Conservation (phyloP, 2,113 vertebrate genomes). For the Lamprologus sp. region DNA sequence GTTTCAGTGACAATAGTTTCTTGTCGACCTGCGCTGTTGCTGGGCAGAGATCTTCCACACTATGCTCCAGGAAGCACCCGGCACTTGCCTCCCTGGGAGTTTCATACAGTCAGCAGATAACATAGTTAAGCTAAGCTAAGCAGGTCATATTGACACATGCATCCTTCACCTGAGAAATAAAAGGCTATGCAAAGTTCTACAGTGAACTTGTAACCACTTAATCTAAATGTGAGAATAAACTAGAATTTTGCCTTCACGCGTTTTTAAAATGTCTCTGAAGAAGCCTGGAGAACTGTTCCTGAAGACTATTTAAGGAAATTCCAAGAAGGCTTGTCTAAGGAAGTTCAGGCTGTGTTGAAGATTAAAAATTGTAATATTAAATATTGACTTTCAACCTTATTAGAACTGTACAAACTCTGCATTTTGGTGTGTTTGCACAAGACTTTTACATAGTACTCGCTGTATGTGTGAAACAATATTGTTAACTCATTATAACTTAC, state of each 20-base stretch:
- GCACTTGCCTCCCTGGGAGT: background rate
- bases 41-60: background rate
- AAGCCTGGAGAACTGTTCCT: background rate
- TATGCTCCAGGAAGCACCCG: background rate
- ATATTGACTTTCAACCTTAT: background rate
- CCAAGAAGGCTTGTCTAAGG: accelerated
- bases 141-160: background rate
- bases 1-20: background rate
- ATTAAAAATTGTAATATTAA: background rate
- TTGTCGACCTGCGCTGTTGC: background rate
- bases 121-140: accelerated
- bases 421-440: background rate
- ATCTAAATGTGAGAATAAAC: background rate
- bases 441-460: background rate
- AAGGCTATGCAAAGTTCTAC: background rate
- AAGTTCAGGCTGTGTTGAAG: background rate
- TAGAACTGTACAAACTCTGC: background rate
- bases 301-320: background rate
- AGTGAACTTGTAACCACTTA: background rate
- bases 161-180: background rate
- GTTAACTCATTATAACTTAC: background rate
- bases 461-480: accelerated
- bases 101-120: background rate
- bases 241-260: accelerated
- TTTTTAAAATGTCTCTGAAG: background rate